Conservation (phyloP, 1,140 invertebrate species). For the Mycetomoellerius zeteki region DNA sequence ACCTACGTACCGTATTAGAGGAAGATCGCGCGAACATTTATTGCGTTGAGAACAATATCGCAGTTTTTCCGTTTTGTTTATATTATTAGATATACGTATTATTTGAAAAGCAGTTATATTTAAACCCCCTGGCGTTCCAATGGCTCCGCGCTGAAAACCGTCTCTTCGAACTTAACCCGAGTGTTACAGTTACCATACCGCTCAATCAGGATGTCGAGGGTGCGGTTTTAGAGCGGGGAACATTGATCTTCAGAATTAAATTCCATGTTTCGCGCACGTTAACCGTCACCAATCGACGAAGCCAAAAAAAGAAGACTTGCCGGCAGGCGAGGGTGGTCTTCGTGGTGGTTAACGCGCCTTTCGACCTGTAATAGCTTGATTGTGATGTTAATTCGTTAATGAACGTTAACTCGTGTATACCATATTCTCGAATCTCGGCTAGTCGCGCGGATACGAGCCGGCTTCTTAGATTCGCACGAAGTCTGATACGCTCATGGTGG, state of each 20-base stretch:
- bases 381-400: conserved; percentile 66
- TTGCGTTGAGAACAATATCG: conserved; percentile 41
- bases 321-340: background rate
- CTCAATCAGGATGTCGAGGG: conserved; percentile 18
- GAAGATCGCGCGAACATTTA: conserved; percentile 47
- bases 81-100: conserved; percentile 33
- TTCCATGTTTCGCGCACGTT: conserved; percentile 33
- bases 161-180: conserved; percentile 22
- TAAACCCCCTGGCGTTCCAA: conserved; percentile 1
- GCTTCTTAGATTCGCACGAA: background rate
- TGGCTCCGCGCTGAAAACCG: conserved; percentile 18
- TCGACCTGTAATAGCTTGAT: conserved; percentile 43
- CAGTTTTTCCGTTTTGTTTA: conserved; percentile 37
- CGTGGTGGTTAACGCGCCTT: conserved; percentile 28
- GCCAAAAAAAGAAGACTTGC: background rate
- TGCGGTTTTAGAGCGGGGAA: background rate
- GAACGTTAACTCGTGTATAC: conserved; percentile 60
- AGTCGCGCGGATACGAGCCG: background rate
- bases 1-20: conserved; percentile 52
- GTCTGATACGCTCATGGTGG: too few relatives aligned
- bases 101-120: conserved; percentile 41
- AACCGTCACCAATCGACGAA: background rate
- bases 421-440: conserved; percentile 27
- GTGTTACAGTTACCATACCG: conserved; percentile 42
- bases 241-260: conserved; percentile 42